These are phyloP conservation scores for Philypnodon macrostomus DNA, from an alignment of 2,797 vertebrate genomes.

Conservation along the genomic window DNA sequence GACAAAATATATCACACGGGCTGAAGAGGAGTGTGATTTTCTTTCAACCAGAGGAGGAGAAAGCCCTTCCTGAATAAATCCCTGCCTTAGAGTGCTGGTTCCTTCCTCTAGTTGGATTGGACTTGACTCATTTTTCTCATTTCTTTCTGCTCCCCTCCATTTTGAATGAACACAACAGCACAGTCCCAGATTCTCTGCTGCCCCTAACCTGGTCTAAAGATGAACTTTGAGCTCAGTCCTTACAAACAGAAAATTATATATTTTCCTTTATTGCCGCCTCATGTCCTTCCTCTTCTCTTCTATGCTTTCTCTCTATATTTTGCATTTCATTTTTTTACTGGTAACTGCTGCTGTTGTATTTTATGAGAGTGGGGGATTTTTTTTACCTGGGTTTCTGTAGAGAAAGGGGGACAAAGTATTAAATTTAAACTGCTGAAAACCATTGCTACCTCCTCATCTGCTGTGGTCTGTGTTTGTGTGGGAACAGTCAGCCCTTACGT, in stretches of 20 bases:
- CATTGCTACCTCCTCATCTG: slow-evolving; percentile 72
- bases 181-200: slow-evolving; percentile 71
- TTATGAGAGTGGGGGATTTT: slow-evolving; percentile 92
- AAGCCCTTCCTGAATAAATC: slow-evolving; percentile 78
- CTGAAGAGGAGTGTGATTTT: slow-evolving; percentile 76
- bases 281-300: slow-evolving; percentile 46
- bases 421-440: slow-evolving; percentile 85
- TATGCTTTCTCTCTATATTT: slow-evolving; percentile 61
- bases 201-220: slow-evolving; percentile 74
- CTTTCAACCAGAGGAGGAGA: slow-evolving; percentile 76
- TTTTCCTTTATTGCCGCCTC: slow-evolving; percentile 71
- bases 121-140: slow-evolving; percentile 73
- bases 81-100: slow-evolving; percentile 82
- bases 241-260: slow-evolving; percentile 76
- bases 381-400: slow-evolving; percentile 96
- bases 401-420: slow-evolving; percentile 84
- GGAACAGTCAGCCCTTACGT: no score
- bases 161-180: slow-evolving; percentile 87
- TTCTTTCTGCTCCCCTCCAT: slow-evolving; percentile 60
- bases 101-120: slow-evolving; percentile 81
- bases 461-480: slow-evolving; percentile 62
- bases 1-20: slow-evolving; percentile 63
- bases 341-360: slow-evolving; percentile 99
- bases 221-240: slow-evolving; percentile 74
- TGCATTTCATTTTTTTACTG: slow-evolving; percentile 91